Conservation (phyloP, 2,888 invertebrate genomes). For the Hanleya hanleyi region DNA sequence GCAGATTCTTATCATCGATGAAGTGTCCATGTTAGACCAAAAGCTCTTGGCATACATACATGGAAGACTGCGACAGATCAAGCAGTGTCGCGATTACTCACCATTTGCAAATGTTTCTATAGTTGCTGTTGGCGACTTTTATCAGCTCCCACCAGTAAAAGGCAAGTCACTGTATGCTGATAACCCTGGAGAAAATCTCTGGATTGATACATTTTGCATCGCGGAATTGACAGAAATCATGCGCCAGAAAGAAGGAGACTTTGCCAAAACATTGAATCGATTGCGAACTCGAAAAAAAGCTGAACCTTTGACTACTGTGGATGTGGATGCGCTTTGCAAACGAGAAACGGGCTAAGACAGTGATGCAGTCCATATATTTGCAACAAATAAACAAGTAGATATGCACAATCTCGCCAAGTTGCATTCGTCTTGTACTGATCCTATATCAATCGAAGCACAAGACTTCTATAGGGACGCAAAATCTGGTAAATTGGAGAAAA, state of each 20-base stretch:
- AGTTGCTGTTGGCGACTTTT: too few relatives aligned
- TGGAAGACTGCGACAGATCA: too few relatives aligned
- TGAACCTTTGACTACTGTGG: constrained; percentile 2
- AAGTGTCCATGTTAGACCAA: too few relatives aligned
- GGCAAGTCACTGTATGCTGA: background rate
- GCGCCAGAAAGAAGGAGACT: constrained; percentile 1
- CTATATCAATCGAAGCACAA: constrained; percentile 20
- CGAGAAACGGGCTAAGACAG: constrained; percentile 15
- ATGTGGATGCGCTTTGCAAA: constrained; percentile 2
- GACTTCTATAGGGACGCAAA: constrained; percentile 22
- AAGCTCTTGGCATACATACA: too few relatives aligned
- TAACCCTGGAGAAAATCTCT: background rate
- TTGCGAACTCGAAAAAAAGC: constrained; percentile 16
- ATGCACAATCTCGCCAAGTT: constrained; percentile 18
- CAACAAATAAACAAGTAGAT: constrained; percentile 28
- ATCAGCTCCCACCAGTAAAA: too few relatives aligned
- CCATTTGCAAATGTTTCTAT: too few relatives aligned
- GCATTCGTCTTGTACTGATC: background rate
- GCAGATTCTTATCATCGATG: too few relatives aligned
- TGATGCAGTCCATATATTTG: constrained; percentile 25
- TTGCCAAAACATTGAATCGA: constrained; percentile 23
- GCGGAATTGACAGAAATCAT: constrained; percentile 8
- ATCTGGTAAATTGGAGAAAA: constrained; percentile 19
- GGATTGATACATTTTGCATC: constrained; percentile 8
- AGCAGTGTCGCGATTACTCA: too few relatives aligned